phyloP scores from a whole-genome alignment of 2,888 invertebrate species.

The Napeogenes sylphis region DNA sequence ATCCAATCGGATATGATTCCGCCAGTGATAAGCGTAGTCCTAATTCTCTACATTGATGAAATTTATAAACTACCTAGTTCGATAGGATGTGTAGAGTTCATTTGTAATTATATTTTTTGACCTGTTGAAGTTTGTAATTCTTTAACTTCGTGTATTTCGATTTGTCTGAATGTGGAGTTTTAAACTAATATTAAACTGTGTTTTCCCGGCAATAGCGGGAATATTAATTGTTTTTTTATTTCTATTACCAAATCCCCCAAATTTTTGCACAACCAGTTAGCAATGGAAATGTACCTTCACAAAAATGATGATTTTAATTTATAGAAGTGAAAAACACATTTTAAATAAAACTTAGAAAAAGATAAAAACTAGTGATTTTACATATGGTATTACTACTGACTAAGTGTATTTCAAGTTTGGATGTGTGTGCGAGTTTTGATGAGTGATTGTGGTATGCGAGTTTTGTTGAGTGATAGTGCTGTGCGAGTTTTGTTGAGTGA shows the following conservation, averaged over 20 bases:
- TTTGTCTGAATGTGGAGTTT: conserved; percentile 73
- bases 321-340: too few species aligned
- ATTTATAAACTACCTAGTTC: conserved; percentile 21
- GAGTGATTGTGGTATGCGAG: too few species aligned
- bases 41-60: conserved; percentile 43
- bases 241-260: conserved; percentile 8
- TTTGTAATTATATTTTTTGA: conserved; percentile 67
- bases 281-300: too few species aligned
- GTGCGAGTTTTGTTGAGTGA: too few species aligned
- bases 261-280: too few species aligned
- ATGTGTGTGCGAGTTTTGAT: too few species aligned
- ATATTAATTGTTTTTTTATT: conserved; percentile 48
- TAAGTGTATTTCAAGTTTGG: too few species aligned
- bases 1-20: conserved; percentile 48
- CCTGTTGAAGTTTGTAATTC: conserved; percentile 63
- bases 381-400: too few species aligned
- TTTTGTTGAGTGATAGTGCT: too few species aligned
- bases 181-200: conserved; percentile 68
- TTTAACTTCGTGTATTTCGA: conserved; percentile 65
- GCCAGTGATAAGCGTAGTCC: conserved; percentile 58
- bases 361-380: too few species aligned
- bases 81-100: conserved; percentile 64
- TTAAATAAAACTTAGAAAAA: too few species aligned
- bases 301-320: too few species aligned
- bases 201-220: conserved; percentile 56